Percentiles rank a stretch among this genome's conserved stretches.
Evolutionary conservation across 2,113 vertebrate species (phyloP).

Genomic region (Ctenodactylus gundi): DNA sequence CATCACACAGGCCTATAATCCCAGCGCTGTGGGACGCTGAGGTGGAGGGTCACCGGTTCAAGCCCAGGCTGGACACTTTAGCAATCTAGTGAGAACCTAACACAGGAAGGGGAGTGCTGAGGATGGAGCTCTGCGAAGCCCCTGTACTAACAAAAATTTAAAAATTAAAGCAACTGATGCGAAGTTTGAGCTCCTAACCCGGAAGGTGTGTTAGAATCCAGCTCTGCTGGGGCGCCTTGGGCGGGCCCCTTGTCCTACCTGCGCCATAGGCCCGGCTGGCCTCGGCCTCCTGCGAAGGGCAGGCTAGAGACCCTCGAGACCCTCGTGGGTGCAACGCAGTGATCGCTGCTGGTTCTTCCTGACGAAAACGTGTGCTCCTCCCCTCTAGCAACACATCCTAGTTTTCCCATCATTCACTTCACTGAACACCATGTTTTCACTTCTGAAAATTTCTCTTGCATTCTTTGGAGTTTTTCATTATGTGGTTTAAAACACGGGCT

Average conservation of each 20-base stretch:
- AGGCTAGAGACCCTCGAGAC: too few relatives aligned
- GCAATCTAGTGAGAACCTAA: too few relatives aligned
- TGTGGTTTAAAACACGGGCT: background rate
- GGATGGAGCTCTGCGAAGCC: too few relatives aligned
- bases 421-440: background rate
- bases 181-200: background rate
- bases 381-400: background rate
- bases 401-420: background rate
- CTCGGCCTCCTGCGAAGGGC: background rate
- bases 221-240: background rate
- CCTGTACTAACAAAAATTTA: too few relatives aligned
- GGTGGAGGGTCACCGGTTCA: too few relatives aligned
- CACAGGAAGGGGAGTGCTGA: too few relatives aligned
- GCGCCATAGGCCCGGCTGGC: background rate
- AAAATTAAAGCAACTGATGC: too few relatives aligned
- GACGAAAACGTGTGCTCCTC: background rate
- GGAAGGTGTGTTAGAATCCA: background rate
- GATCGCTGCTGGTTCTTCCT: too few relatives aligned
- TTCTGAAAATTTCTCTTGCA: background rate
- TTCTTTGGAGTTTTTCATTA: background rate
- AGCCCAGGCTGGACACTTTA: too few relatives aligned
- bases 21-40: too few relatives aligned
- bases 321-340: too few relatives aligned
- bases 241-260: background rate
- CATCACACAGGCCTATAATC: too few relatives aligned